phyloP scores from a whole-genome alignment of 2,888 invertebrate genomes.

The Luperina testacea region DNA sequence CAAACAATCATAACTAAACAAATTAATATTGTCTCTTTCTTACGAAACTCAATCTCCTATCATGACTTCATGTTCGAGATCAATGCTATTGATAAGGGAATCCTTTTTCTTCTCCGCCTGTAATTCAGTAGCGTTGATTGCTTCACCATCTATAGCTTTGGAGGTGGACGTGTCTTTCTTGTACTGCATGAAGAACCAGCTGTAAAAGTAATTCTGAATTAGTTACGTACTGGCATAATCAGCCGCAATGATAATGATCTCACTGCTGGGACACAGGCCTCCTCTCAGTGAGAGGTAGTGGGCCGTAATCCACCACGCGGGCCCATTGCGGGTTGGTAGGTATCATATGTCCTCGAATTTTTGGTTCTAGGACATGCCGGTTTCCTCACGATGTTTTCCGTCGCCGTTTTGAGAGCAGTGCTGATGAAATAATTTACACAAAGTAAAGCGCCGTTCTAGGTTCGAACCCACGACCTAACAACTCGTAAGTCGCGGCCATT shows the following conservation, averaged over 20 bases:
- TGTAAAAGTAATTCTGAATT: slow-evolving; percentile 61
- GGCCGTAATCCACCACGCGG: background rate
- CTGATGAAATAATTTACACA: too few relatives aligned
- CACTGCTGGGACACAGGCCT: background rate
- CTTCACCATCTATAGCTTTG: slow-evolving; percentile 23
- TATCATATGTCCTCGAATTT: background rate
- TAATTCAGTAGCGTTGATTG: slow-evolving; percentile 26
- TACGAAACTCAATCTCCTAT: slow-evolving; percentile 48
- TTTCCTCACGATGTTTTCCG: background rate
- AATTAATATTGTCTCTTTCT: background rate
- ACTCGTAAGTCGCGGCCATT: too few relatives aligned
- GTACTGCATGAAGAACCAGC: slow-evolving; percentile 80
- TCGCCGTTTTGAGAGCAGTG: too few relatives aligned
- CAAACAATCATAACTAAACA: too few relatives aligned
- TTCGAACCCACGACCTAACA: too few relatives aligned
- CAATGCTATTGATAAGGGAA: slow-evolving; percentile 57
- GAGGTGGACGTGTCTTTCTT: slow-evolving; percentile 59
- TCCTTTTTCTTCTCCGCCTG: slow-evolving; percentile 48
- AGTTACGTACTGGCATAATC: background rate
- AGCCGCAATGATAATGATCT: background rate
- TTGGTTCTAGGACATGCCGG: too few relatives aligned
- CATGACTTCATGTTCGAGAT: slow-evolving; percentile 60
- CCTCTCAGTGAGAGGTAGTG: background rate
- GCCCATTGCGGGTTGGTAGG: background rate
- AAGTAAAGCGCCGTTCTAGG: too few relatives aligned